Evolutionary conservation across 2,888 invertebrate species (phyloP).

Genomic region (Exephanes ischioxanthus): DNA sequence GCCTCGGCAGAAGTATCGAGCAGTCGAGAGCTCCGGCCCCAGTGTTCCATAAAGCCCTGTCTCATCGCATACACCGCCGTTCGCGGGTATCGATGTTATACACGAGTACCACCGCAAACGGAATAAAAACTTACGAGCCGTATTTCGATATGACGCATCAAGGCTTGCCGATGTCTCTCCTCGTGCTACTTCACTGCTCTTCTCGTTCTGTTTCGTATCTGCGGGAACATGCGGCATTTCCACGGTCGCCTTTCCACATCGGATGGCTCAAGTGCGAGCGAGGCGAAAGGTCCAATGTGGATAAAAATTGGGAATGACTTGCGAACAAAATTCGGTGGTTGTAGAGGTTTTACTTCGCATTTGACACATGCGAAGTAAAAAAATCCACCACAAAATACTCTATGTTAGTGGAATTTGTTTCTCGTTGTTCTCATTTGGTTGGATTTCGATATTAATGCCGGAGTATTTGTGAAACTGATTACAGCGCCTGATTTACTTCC

Average conservation of each 20-base stretch:
- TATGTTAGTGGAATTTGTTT: not conserved
- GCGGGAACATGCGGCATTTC: constrained; percentile 63
- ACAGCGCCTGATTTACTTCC: constrained; percentile 79
- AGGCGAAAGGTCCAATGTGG: not conserved
- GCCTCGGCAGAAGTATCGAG: constrained; percentile 59
- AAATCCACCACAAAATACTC: not conserved
- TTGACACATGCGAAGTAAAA: not conserved
- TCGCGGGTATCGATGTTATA: constrained; percentile 54
- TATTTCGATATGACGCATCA: constrained; percentile 74
- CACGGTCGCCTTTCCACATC: not conserved
- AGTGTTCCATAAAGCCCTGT: constrained; percentile 20
- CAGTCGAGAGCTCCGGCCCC: constrained; percentile 21
- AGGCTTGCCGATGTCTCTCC: constrained; percentile 69
- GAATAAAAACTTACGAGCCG: constrained; percentile 75
- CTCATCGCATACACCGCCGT: constrained; percentile 24
- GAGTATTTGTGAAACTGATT: too few species aligned
- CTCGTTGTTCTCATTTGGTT: constrained; percentile 19
- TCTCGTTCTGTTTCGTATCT: constrained; percentile 47
- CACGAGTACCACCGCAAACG: constrained; percentile 66
- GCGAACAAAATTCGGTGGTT: not conserved
- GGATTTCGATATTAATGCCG: not conserved
- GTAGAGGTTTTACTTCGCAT: not conserved
- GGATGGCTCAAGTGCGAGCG: not conserved
- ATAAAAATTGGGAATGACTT: not conserved
- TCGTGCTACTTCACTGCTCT: constrained; percentile 58